Conservation (phyloP, 92 coral and sea anemone genomes). For the Diadumene lineata region DNA sequence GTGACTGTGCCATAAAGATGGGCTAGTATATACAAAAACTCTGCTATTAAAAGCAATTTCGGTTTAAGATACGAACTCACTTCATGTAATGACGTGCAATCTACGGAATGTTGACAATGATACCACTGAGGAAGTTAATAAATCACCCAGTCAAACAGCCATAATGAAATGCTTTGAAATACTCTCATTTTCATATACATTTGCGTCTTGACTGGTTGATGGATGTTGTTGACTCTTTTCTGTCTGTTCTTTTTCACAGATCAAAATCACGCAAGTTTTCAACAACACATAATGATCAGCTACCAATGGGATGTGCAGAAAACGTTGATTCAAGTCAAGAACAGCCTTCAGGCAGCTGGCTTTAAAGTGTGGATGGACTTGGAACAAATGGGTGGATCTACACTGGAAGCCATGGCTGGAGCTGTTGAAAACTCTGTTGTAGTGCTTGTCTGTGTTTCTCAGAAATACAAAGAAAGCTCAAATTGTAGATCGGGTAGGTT, state of each 20-base stretch:
- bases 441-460: slow-evolving; percentile 79
- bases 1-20: no score
- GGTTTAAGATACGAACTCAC: no score
- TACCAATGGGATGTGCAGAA: slow-evolving; percentile 87
- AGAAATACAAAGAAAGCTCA: slow-evolving; percentile 82
- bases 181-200: no score
- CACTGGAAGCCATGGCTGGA: slow-evolving; percentile 78
- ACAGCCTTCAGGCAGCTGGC: slow-evolving; percentile 67
- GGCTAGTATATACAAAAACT: no score
- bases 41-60: no score
- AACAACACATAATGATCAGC: slow-evolving; percentile 76
- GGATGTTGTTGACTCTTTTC: no score
- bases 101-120: no score
- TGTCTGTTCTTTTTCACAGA: no score
- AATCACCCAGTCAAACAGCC: no score
- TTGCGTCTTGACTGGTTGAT: background rate
- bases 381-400: slow-evolving; percentile 88
- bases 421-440: slow-evolving; percentile 82
- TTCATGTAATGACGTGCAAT: no score
- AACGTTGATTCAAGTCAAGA: slow-evolving; percentile 63
- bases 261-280: background rate
- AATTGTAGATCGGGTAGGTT: slow-evolving; percentile 66
- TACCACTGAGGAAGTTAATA: no score
- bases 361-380: slow-evolving; percentile 87
- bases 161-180: no score